These are phyloP conservation scores for Amblyraja radiata DNA, from an alignment of 2,797 vertebrate species.

Conservation along the genomic window DNA sequence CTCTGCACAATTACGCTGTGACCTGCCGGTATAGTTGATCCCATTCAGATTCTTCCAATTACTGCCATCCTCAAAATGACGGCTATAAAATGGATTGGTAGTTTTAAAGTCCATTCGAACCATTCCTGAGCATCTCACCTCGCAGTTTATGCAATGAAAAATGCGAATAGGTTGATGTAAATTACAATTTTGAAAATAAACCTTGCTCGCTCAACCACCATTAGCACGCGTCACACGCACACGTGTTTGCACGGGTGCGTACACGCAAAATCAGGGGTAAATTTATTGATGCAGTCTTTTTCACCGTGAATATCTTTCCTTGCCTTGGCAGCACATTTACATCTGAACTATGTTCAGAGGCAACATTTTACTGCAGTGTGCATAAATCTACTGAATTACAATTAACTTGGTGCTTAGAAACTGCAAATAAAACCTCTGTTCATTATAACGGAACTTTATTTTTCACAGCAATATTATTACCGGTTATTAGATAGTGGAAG, in stretches of 20 bases:
- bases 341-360: neutral
- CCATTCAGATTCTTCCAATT: neutral
- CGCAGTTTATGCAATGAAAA: neutral
- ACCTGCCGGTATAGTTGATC: neutral
- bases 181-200: neutral
- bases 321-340: neutral
- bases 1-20: neutral
- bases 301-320: neutral
- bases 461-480: neutral
- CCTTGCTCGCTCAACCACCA: neutral
- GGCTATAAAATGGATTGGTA: neutral
- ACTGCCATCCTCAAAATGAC: neutral
- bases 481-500: neutral
- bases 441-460: neutral
- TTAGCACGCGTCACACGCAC: no score
- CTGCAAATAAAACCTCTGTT: neutral
- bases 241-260: no score
- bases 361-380: neutral
- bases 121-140: neutral
- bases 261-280: neutral
- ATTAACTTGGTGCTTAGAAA: neutral
- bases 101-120: neutral
- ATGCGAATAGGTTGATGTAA: neutral
- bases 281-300: neutral
- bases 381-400: neutral